Conservation (phyloP, 2,797 vertebrate genomes). For the Miichthys miiuy region DNA sequence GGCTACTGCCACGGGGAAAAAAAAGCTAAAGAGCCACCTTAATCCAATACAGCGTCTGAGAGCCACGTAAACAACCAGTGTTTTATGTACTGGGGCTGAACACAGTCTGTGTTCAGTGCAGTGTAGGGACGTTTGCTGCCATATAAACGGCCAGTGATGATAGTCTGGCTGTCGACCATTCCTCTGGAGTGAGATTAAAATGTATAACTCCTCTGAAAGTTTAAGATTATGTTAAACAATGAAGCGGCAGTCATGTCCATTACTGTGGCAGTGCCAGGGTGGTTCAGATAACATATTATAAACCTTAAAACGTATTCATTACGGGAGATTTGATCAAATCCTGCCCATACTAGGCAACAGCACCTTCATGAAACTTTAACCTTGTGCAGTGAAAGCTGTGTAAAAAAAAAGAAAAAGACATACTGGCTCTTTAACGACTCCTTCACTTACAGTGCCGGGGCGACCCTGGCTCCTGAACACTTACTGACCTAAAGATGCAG, state of each 20-base stretch:
- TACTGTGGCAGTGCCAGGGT: background rate
- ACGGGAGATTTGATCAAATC: background rate
- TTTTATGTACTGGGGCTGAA: slow-evolving; percentile 73
- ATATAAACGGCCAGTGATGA: slow-evolving; percentile 33
- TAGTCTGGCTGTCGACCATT: slow-evolving; percentile 19
- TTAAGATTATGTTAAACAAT: slow-evolving; percentile 13
- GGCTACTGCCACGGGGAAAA: slow-evolving; percentile 78
- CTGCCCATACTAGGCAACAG: slow-evolving; percentile 14
- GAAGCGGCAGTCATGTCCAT: slow-evolving; percentile 1
- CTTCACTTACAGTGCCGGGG: slow-evolving; percentile 88
- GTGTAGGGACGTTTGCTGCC: slow-evolving; percentile 39
- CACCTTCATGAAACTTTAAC: slow-evolving; percentile 64
- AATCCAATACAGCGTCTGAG: slow-evolving; percentile 79
- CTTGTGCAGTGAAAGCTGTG: slow-evolving; percentile 80
- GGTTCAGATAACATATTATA: slow-evolving; percentile 20
- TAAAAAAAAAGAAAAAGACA: slow-evolving; percentile 70
- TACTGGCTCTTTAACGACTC: slow-evolving; percentile 90
- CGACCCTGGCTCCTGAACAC: slow-evolving; percentile 83
- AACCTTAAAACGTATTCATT: slow-evolving; percentile 6
- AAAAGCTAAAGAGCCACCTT: slow-evolving; percentile 79
- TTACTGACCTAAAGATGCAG: slow-evolving; percentile 97
- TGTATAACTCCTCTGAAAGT: slow-evolving; percentile 19
- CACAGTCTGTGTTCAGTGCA: slow-evolving; percentile 36
- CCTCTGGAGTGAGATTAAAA: slow-evolving; percentile 22
- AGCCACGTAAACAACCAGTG: slow-evolving; percentile 74